Conservation (phyloP, 2,113 vertebrate species). For the Thamnaconus septentrionalis region DNA sequence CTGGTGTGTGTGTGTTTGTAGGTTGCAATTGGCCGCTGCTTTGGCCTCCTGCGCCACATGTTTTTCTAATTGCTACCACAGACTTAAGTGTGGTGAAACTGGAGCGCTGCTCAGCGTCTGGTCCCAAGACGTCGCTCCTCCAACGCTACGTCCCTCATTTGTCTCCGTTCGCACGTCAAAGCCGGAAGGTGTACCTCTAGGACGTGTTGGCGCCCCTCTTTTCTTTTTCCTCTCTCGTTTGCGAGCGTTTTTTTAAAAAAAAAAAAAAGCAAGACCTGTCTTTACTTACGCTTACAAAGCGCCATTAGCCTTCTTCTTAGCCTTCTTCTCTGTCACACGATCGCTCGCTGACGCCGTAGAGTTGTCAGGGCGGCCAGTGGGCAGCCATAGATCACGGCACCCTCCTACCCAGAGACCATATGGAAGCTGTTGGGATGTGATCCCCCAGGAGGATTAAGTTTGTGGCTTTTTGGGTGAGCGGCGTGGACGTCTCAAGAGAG, state of each 20-base stretch:
- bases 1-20: conserved; percentile 62
- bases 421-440: conserved; percentile 70
- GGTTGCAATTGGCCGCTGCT: conserved; percentile 57
- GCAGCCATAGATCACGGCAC: conserved; percentile 53
- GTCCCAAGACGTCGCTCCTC: conserved; percentile 25
- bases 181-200: conserved; percentile 8
- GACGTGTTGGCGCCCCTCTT: conserved; percentile 3
- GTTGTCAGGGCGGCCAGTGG: conserved; percentile 38
- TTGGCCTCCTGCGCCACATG: conserved; percentile 59
- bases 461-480: conserved; percentile 62
- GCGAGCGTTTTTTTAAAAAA: background rate
- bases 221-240: conserved; percentile 1
- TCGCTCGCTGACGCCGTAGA: conserved; percentile 25
- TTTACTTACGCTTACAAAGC: conserved; percentile 46
- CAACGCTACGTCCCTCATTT: conserved; percentile 20
- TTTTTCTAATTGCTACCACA: conserved; percentile 72
- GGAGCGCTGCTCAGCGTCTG: conserved; percentile 37
- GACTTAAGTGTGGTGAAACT: conserved; percentile 49
- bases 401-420: conserved; percentile 66
- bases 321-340: conserved; percentile 19
- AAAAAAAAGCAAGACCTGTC: conserved; percentile 6
- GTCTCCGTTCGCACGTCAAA: conserved; percentile 26
- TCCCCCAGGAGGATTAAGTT: conserved; percentile 56
- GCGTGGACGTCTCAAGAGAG: conserved; percentile 48
- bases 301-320: conserved; percentile 30